Evolutionary conservation across 2,797 vertebrate species (phyloP).

Genomic region (Uromys caudimaculatus): DNA sequence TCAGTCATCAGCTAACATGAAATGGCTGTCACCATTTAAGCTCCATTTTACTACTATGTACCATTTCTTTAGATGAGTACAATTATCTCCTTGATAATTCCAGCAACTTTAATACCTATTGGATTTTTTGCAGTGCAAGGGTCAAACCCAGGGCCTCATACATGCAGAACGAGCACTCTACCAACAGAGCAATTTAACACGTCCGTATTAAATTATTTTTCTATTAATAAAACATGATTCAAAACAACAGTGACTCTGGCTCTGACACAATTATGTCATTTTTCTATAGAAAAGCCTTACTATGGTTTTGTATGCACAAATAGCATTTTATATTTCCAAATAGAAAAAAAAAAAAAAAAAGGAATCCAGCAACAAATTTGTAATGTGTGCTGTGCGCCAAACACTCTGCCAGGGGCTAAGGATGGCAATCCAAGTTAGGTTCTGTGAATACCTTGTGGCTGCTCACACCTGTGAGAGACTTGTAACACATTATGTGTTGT

Average conservation of each 20-base stretch:
- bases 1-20: background rate
- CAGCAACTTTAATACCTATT: background rate
- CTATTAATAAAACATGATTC: constrained; percentile 22
- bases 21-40: constrained; percentile 7
- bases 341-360: background rate
- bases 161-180: background rate
- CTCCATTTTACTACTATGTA: background rate
- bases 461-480: background rate
- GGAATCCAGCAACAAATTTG: background rate
- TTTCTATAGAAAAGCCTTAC: constrained; percentile 19
- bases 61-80: background rate
- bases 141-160: background rate
- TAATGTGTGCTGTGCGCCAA: background rate
- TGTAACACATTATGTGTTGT: background rate
- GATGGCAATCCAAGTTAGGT: background rate
- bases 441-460: background rate
- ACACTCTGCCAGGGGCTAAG: background rate
- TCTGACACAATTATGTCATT: background rate
- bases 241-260: constrained; percentile 10
- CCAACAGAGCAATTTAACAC: background rate
- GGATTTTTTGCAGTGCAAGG: background rate
- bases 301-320: background rate
- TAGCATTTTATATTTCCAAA: background rate
- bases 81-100: background rate
- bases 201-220: background rate